Conservation (phyloP, 2,888 invertebrate species). For the Cataglyphis cursor region DNA sequence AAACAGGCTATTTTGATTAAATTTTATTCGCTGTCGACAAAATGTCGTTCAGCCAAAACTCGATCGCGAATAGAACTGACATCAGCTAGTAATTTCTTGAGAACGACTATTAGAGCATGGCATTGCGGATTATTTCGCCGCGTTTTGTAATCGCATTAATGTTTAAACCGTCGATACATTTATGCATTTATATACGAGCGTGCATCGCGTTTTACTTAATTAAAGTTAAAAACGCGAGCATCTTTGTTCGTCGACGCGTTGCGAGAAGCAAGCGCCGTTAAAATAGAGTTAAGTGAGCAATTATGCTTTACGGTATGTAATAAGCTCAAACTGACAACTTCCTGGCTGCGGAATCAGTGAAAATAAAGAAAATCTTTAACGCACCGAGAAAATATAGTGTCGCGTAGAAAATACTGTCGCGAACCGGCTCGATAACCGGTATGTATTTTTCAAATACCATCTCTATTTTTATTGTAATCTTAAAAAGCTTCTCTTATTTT, state of each 20-base stretch:
- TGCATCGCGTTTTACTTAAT: slow-evolving; percentile 30
- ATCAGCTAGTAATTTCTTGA: not conserved
- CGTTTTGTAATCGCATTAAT: slow-evolving; percentile 8
- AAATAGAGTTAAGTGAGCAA: slow-evolving; percentile 48
- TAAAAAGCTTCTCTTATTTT: not conserved
- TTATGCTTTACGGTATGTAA: slow-evolving; percentile 35
- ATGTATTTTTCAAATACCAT: not conserved
- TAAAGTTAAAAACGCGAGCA: slow-evolving; percentile 6
- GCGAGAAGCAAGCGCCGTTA: slow-evolving; percentile 32
- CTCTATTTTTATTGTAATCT: not conserved
- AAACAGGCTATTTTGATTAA: not conserved
- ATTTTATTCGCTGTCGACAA: not conserved
- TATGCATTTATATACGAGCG: not conserved
- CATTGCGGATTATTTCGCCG: not conserved
- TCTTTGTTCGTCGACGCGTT: slow-evolving; percentile 3
- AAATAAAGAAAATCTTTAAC: slow-evolving; percentile 22
- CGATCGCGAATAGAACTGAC: not conserved
- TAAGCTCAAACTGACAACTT: slow-evolving; percentile 20
- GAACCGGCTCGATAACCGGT: not conserved
- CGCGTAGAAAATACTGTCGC: not conserved
- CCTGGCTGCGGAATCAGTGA: slow-evolving; percentile 28
- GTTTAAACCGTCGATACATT: not conserved
- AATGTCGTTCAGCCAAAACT: not conserved
- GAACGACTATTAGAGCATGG: not conserved
- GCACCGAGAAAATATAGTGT: not conserved